phyloP scores from a whole-genome alignment of 2,113 vertebrate genomes.

The Solea solea region DNA sequence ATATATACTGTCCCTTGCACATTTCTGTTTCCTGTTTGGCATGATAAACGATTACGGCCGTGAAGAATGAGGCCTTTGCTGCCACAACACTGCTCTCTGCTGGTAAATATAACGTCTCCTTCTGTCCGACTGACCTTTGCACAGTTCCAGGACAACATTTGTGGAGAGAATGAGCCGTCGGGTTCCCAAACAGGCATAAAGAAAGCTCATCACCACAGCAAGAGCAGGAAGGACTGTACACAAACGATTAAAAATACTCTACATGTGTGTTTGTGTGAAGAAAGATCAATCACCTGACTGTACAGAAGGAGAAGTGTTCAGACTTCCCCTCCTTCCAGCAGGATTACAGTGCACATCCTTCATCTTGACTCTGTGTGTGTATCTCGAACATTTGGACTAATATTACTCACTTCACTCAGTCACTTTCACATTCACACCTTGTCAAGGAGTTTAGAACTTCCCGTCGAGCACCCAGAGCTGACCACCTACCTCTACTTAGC shows the following conservation, averaged over 20 bases:
- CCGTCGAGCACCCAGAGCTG: slow-evolving; percentile 57
- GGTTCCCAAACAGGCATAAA: background rate
- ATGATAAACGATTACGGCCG: slow-evolving; percentile 49
- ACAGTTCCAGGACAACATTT: slow-evolving; percentile 8
- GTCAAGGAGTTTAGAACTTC: slow-evolving; percentile 46
- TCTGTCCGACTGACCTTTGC: slow-evolving; percentile 44
- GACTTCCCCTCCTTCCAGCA: slow-evolving; percentile 1
- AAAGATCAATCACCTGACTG: slow-evolving; percentile 24
- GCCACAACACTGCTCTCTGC: slow-evolving; percentile 83
- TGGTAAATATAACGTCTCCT: slow-evolving; percentile 58
- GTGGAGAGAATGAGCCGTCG: background rate
- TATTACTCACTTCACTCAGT: slow-evolving; percentile 45
- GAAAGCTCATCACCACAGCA: too few species aligned
- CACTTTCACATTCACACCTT: slow-evolving; percentile 16
- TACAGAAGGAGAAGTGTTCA: slow-evolving; percentile 3
- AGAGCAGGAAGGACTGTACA: background rate
- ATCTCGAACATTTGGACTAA: slow-evolving; percentile 40
- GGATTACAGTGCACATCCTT: too few species aligned
- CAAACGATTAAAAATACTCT: background rate
- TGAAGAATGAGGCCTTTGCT: slow-evolving; percentile 51
- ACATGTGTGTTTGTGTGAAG: slow-evolving; percentile 26
- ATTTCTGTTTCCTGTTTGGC: slow-evolving; percentile 58
- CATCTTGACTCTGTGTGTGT: background rate
- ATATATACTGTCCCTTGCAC: slow-evolving; percentile 11
- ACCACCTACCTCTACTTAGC: slow-evolving; percentile 71